A percentile compares a stretch with the other conserved stretches of the same genome.
Evolutionary conservation across 2,113 vertebrate species (phyloP).

Genomic region (Naja naja): DNA sequence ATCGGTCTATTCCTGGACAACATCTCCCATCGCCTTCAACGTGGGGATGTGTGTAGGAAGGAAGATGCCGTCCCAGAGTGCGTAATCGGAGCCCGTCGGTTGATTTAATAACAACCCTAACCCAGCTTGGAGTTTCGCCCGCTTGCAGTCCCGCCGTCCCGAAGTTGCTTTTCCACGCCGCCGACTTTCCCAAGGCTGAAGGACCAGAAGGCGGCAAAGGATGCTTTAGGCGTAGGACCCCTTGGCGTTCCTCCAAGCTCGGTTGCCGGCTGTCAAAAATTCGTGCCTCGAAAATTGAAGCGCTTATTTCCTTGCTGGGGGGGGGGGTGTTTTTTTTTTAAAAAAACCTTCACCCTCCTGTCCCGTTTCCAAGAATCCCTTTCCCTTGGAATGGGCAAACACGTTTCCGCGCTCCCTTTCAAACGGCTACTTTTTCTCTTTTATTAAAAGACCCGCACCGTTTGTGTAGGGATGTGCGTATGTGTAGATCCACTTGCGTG

Average conservation of each 20-base stretch:
- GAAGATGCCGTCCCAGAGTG: neutral
- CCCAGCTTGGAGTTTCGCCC: neutral
- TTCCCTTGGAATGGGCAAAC: neutral
- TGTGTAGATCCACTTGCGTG: neutral
- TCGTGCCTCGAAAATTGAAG: neutral
- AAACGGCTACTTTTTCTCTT: neutral
- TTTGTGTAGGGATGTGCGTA: neutral
- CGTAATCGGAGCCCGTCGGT: neutral
- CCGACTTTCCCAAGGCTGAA: neutral
- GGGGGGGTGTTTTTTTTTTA: no score
- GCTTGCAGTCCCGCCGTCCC: neutral
- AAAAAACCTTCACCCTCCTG: neutral
- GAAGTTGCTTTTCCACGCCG: neutral
- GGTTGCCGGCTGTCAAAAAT: neutral
- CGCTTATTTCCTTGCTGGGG: neutral
- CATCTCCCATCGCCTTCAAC: neutral
- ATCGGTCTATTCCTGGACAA: neutral
- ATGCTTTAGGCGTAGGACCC: neutral
- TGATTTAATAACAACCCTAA: neutral
- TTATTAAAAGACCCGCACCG: neutral
- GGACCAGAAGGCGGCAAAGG: neutral
- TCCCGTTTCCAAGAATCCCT: neutral
- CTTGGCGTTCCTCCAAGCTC: neutral
- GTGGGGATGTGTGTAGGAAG: neutral
- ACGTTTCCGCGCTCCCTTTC: neutral